A percentile compares a stretch with the other conserved stretches of the same genome.
Conservation (phyloP, 2,888 invertebrate species). For the Meteorus cinctellus region DNA sequence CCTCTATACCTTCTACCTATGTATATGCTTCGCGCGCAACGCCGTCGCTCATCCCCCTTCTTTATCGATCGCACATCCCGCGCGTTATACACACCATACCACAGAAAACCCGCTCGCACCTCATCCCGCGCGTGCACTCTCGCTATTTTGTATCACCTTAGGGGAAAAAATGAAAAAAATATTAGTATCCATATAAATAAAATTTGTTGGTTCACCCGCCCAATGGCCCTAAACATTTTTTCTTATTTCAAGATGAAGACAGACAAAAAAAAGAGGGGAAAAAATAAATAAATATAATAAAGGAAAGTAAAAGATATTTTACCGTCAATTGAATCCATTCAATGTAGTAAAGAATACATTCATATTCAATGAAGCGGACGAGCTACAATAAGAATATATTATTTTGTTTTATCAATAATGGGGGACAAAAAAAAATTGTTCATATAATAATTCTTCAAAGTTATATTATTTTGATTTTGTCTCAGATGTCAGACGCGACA, state of each 20-base stretch:
- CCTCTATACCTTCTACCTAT: slow-evolving; percentile 6
- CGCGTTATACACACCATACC: slow-evolving; percentile 28
- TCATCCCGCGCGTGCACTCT: slow-evolving; percentile 9
- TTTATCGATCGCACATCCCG: slow-evolving; percentile 32
- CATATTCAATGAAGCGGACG: no score
- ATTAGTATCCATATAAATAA: slow-evolving; percentile 11
- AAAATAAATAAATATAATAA: slow-evolving; percentile 6
- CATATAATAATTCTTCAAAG: no score
- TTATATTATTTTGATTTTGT: no score
- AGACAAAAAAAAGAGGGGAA: not conserved
- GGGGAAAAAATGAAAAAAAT: slow-evolving; percentile 30
- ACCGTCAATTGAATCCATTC: not conserved
- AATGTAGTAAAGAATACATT: not conserved
- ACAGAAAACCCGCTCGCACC: slow-evolving; percentile 16
- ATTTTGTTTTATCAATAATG: not conserved
- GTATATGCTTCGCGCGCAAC: slow-evolving; percentile 28
- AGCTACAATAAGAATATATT: not conserved
- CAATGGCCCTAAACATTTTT: slow-evolving; percentile 4
- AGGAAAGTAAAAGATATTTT: not conserved
- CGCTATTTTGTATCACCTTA: slow-evolving; percentile 35
- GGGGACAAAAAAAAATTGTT: not conserved
- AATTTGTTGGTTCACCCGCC: slow-evolving; percentile 17
- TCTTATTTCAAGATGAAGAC: slow-evolving; percentile 14
- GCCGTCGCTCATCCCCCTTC: slow-evolving; percentile 33
- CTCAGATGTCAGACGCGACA: no score